A percentile compares a stretch with the other conserved stretches of the same genome.
Evolutionary conservation across 1,140 invertebrate genomes (phyloP).

Genomic region (Coboldia fuscipes): DNA sequence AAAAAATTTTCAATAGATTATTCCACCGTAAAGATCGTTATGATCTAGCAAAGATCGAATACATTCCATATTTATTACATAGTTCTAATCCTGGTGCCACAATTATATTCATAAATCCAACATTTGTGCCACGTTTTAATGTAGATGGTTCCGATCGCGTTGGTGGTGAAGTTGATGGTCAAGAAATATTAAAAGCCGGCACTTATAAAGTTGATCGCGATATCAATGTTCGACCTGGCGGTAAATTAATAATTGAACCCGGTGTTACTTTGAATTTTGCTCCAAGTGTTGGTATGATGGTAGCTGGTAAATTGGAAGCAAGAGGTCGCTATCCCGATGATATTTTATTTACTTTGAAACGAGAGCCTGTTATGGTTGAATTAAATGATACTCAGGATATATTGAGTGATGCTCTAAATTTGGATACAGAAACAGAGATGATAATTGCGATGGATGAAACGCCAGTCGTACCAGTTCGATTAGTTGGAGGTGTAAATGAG

Average conservation of each 20-base stretch:
- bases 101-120: conserved; percentile 43
- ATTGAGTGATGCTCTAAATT: conserved; percentile 13
- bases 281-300: conserved; percentile 88
- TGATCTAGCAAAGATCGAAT: conserved; percentile 71
- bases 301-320: conserved; percentile 75
- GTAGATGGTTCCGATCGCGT: conserved; percentile 40
- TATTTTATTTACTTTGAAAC: conserved; percentile 53
- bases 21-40: conserved; percentile 84
- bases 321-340: conserved; percentile 51
- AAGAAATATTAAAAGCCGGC: conserved; percentile 50
- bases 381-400: conserved; percentile 36
- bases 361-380: conserved; percentile 38
- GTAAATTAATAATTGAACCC: conserved; percentile 63
- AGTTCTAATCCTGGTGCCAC: conserved; percentile 62
- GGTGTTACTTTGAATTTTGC: conserved; percentile 74
- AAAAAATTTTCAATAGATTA: conserved; percentile 53
- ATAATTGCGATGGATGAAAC: conserved; percentile 28
- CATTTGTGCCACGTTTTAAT: conserved; percentile 56
- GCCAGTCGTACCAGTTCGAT: conserved; percentile 39
- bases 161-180: conserved; percentile 75
- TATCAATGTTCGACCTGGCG: conserved; percentile 74
- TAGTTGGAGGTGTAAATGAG: conserved; percentile 49
- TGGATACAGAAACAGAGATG: conserved; percentile 25
- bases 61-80: conserved; percentile 67
- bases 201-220: conserved; percentile 75